A percentile compares a stretch with the other conserved stretches of the same genome.
Evolutionary conservation across 2,888 invertebrate species (phyloP).

Genomic region (Scaptomyza caliginosa): DNA sequence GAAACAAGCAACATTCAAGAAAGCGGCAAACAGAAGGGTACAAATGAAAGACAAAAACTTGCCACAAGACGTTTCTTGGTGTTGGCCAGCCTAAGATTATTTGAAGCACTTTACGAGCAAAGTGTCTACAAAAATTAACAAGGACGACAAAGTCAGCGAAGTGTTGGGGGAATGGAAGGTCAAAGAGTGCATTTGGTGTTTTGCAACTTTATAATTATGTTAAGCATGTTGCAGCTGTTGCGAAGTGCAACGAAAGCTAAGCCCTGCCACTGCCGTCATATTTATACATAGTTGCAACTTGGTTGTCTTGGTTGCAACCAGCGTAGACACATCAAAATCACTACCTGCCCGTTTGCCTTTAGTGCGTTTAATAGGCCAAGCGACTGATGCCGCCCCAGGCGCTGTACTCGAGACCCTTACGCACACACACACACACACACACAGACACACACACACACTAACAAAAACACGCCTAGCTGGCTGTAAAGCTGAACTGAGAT

Average conservation of each 20-base stretch:
- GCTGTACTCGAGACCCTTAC: conserved; percentile 29
- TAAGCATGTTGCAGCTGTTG: conserved; percentile 67
- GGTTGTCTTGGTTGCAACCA: conserved; percentile 40
- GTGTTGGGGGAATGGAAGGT: conserved; percentile 3
- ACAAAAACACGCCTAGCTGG: background rate
- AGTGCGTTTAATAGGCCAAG: conserved; percentile 72
- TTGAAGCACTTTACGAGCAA: conserved; percentile 79
- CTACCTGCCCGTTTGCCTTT: conserved; percentile 22
- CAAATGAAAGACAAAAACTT: conserved; percentile 31
- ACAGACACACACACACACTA: background rate
- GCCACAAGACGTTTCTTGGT: conserved; percentile 25
- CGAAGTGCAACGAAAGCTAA: conserved; percentile 1
- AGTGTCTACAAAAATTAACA: conserved; percentile 76
- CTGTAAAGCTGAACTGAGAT: conserved; percentile 48
- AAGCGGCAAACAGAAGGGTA: conserved; percentile 20
- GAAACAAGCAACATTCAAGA: conserved; percentile 15
- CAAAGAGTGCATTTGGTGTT: background rate
- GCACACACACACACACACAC: conserved; percentile 5
- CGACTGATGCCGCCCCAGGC: conserved; percentile 56
- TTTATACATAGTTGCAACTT: conserved; percentile 34
- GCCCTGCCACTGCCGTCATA: conserved; percentile 26
- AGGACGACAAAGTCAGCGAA: conserved; percentile 73
- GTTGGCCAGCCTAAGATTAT: conserved; percentile 23
- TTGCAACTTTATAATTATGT: conserved; percentile 78
- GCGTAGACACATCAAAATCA: conserved; percentile 42